These are phyloP conservation scores for Dendrophyllia cribrosa DNA, from an alignment of 64 coral and sea anemone species.

Conservation along the genomic window DNA sequence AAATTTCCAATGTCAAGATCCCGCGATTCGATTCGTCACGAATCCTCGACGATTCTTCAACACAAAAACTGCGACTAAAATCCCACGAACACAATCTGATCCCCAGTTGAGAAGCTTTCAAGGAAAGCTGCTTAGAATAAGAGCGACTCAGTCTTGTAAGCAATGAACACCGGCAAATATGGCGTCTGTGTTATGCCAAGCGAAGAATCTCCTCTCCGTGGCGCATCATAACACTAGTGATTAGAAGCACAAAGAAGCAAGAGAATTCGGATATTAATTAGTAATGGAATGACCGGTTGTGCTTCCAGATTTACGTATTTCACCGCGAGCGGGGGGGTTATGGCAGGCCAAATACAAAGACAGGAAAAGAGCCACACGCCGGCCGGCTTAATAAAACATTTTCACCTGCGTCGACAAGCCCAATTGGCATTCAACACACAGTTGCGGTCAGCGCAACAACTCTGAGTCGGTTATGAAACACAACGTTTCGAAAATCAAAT, in stretches of 20 bases:
- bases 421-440: not conserved
- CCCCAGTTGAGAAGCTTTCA: conserved; percentile 12
- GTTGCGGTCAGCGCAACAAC: not conserved
- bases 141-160: not conserved
- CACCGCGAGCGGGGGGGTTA: not conserved
- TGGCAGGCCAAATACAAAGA: conserved; percentile 27
- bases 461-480: not conserved
- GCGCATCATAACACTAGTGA: not conserved
- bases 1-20: conserved; percentile 45
- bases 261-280: conserved; percentile 40
- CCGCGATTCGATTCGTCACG: conserved; percentile 1
- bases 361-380: conserved; percentile 4
- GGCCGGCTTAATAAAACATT: not conserved
- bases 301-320: not conserved
- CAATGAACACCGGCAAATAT: conserved; percentile 11
- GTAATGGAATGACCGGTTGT: conserved; percentile 41
- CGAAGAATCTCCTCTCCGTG: not conserved
- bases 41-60: not conserved
- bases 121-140: conserved; percentile 8
- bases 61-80: not conserved
- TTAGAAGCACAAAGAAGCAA: not conserved
- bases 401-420: not conserved
- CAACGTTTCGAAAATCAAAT: not conserved
- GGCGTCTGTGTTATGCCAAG: not conserved
- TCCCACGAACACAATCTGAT: conserved; percentile 2